phyloP scores from a whole-genome alignment of 2,888 invertebrate genomes.

The Lordiphosa fenestrarum region DNA sequence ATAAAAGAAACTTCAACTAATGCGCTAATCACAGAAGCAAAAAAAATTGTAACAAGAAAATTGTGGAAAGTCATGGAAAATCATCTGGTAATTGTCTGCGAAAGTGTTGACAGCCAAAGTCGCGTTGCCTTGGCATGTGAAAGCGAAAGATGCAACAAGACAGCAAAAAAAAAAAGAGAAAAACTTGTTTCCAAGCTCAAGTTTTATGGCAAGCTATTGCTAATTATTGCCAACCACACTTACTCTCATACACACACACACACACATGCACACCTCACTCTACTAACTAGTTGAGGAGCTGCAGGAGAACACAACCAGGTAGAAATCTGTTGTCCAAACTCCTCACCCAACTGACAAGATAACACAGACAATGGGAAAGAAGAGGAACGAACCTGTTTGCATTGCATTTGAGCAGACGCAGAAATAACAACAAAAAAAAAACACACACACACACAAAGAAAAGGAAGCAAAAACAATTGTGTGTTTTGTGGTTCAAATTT shows the following conservation, averaged over 20 bases:
- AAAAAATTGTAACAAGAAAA: constrained; percentile 32
- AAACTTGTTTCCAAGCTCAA: constrained; percentile 42
- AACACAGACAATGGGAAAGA: constrained; percentile 39
- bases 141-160: constrained; percentile 34
- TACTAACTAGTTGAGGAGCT: constrained; percentile 20
- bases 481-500: constrained; percentile 4
- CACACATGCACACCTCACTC: neutral
- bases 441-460: neutral
- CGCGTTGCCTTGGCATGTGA: constrained; percentile 41
- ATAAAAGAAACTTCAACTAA: constrained; percentile 8
- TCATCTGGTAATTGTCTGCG: constrained; percentile 42
- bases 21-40: constrained; percentile 22
- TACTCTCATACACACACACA: constrained; percentile 14
- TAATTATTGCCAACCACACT: constrained; percentile 48
- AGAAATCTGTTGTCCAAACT: constrained; percentile 22
- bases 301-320: constrained; percentile 14
- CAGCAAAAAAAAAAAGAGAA: constrained; percentile 4
- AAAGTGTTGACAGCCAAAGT: constrained; percentile 57
- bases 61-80: constrained; percentile 51
- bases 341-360: constrained; percentile 48
- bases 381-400: constrained; percentile 42
- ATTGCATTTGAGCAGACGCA: constrained; percentile 17
- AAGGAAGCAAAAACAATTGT: constrained; percentile 36
- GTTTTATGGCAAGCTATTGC: constrained; percentile 46
- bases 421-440: neutral